A percentile compares a stretch with the other conserved stretches of the same genome.
These are phyloP conservation scores for Heliconius congener DNA, from an alignment of 1,140 invertebrate species.

Conservation along the genomic window DNA sequence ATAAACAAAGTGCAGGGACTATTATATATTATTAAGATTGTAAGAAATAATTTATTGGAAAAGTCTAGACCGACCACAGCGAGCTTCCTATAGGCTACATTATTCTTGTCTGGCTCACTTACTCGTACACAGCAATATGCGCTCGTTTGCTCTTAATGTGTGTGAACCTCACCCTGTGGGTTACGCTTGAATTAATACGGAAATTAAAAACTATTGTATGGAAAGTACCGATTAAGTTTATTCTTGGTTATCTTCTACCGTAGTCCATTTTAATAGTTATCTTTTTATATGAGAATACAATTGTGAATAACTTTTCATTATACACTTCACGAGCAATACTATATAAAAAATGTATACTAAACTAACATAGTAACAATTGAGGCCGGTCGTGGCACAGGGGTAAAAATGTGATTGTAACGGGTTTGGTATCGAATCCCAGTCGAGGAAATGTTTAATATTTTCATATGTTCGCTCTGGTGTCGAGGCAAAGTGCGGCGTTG, in stretches of 20 bases:
- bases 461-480: no score
- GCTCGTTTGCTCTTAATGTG: background rate
- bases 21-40: background rate
- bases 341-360: no score
- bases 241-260: background rate
- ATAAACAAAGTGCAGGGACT: background rate
- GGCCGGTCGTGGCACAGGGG: no score
- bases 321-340: background rate
- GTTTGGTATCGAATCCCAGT: no score
- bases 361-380: no score
- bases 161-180: background rate
- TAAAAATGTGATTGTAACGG: no score
- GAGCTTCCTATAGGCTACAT: background rate
- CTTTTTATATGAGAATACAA: background rate
- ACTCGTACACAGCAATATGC: background rate
- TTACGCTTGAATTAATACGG: slow-evolving; percentile 6
- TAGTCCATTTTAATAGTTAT: background rate
- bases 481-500: no score
- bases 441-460: no score
- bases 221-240: background rate
- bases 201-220: background rate
- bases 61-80: background rate
- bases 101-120: background rate
- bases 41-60: background rate
- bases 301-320: background rate